Conservation (phyloP, 2,888 invertebrate species). For the Podotricha telesiphe region DNA sequence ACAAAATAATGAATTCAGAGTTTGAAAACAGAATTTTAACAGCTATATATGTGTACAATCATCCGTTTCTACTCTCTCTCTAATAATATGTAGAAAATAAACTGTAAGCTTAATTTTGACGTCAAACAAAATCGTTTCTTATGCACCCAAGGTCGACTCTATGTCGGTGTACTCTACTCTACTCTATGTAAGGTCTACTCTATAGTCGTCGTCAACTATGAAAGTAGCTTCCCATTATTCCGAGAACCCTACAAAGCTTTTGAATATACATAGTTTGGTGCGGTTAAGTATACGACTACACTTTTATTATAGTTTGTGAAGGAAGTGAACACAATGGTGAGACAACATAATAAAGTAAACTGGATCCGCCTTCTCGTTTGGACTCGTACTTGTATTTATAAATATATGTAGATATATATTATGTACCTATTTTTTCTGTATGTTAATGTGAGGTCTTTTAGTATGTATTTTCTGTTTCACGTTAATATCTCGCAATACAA, state of each 20-base stretch:
- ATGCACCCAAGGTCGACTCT: conserved; percentile 18
- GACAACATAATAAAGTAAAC: conserved; percentile 29
- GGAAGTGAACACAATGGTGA: conserved; percentile 34
- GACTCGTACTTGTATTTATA: not conserved
- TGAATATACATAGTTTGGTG: conserved; percentile 26
- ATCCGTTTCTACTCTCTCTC: not conserved
- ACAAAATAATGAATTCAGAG: too few relatives aligned
- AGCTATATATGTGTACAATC: too few relatives aligned
- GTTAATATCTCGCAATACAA: too few relatives aligned
- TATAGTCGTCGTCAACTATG: too few relatives aligned
- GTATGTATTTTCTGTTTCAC: too few relatives aligned
- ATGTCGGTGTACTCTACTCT: too few relatives aligned
- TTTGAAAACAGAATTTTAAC: too few relatives aligned
- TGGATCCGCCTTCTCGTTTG: conserved; percentile 23
- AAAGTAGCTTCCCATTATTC: conserved; percentile 17
- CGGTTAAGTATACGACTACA: conserved; percentile 23
- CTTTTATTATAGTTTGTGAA: conserved; percentile 36
- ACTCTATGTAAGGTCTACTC: too few relatives aligned
- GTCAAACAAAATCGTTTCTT: not conserved
- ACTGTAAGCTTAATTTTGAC: not conserved
- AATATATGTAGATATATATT: not conserved
- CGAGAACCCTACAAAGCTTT: conserved; percentile 27
- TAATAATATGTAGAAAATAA: not conserved
- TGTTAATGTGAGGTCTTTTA: too few relatives aligned
- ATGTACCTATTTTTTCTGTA: too few relatives aligned